Evolutionary conservation across 2,113 vertebrate species (phyloP).

Genomic region (Pelmatolapia mariae): DNA sequence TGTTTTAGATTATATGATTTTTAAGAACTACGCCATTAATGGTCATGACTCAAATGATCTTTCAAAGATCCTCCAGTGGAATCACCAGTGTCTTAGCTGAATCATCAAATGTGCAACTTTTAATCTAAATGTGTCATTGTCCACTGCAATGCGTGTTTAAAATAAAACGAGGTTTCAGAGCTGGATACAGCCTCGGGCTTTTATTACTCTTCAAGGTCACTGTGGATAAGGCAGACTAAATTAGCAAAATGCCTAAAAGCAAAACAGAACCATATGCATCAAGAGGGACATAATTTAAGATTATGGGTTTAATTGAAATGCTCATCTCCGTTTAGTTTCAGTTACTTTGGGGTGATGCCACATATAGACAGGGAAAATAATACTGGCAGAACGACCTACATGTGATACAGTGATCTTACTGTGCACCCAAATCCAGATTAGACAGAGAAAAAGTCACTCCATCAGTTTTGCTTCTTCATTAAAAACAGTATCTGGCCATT

Average conservation of each 20-base stretch:
- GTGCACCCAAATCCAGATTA: not conserved
- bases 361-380: not conserved
- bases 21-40: conserved; percentile 8
- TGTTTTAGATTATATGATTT: conserved; percentile 3
- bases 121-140: not conserved
- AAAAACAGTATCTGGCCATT: not conserved
- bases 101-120: not conserved
- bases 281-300: not conserved
- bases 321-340: not conserved
- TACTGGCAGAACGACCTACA: not conserved
- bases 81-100: conserved; percentile 6
- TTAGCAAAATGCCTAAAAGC: not conserved
- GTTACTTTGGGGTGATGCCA: not conserved
- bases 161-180: not conserved
- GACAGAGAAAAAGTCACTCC: not conserved
- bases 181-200: not conserved
- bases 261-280: not conserved
- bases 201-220: not conserved
- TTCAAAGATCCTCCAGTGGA: not conserved
- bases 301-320: not conserved
- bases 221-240: not conserved
- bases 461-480: not conserved
- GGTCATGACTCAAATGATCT: conserved; percentile 18
- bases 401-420: not conserved
- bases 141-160: not conserved